These are phyloP conservation scores for Phallusia fumigata DNA, from an alignment of 23 tunicate genomes.

Conservation along the genomic window DNA sequence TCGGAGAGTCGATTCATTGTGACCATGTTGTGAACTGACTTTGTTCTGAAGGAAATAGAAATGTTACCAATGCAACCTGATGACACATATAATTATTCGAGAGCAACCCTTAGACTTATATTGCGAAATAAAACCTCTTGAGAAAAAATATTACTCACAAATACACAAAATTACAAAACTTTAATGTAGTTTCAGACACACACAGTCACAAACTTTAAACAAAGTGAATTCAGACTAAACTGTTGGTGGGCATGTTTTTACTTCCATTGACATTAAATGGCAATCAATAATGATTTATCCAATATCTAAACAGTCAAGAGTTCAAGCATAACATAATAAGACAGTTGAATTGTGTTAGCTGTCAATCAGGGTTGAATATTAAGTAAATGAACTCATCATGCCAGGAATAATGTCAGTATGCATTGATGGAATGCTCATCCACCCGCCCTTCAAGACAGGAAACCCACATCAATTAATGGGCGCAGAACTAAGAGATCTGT, in stretches of 20 bases:
- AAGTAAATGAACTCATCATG: conserved; percentile 14
- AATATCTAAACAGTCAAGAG: too few relatives aligned
- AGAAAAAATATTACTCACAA: too few relatives aligned
- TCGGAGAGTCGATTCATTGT: conserved; percentile 21
- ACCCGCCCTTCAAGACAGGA: conserved; percentile 30
- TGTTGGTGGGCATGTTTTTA: too few relatives aligned
- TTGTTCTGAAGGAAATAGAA: conserved; percentile 22
- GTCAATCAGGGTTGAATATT: conserved; percentile 22
- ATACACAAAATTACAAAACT: too few relatives aligned
- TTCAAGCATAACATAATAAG: neutral
- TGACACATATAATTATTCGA: neutral
- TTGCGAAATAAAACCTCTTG: too few relatives aligned
- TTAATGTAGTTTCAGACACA: too few relatives aligned
- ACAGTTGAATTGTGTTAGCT: conserved; percentile 1
- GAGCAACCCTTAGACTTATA: too few relatives aligned
- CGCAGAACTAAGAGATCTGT: conserved; percentile 12
- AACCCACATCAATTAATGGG: conserved; percentile 41
- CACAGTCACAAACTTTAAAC: too few relatives aligned
- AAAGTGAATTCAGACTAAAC: too few relatives aligned
- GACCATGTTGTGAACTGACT: conserved; percentile 8
- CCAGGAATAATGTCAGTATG: neutral
- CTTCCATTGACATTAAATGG: too few relatives aligned
- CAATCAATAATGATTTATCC: too few relatives aligned
- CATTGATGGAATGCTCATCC: conserved; percentile 2
- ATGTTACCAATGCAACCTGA: neutral